Evolutionary conservation across 2,113 vertebrate species (phyloP).

Genomic region (Eulemur macaco): DNA sequence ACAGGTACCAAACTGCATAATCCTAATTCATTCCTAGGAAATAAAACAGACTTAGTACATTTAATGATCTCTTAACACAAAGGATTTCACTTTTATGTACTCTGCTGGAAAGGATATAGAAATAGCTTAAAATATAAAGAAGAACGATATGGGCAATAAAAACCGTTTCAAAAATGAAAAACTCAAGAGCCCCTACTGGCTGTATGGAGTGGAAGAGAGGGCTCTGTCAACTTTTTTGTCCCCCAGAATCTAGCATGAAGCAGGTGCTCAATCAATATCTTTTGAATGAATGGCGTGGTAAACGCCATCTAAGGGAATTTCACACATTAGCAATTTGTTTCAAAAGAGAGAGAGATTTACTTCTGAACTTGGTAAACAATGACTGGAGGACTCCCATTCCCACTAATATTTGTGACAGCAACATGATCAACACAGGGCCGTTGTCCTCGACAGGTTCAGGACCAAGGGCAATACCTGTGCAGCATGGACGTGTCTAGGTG

Average conservation of each 20-base stretch:
- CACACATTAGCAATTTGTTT: not conserved
- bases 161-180: not conserved
- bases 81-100: not conserved
- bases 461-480: not conserved
- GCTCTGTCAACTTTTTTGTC: not conserved
- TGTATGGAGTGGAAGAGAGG: not conserved
- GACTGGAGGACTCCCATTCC: not conserved
- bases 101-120: not conserved
- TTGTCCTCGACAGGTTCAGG: too few relatives aligned
- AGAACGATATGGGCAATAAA: not conserved
- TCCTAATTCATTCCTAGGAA: slow-evolving; percentile 19
- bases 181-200: not conserved
- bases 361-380: not conserved
- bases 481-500: accelerated
- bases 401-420: not conserved
- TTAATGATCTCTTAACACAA: not conserved
- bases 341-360: not conserved
- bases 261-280: not conserved
- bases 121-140: not conserved
- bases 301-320: not conserved
- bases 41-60: not conserved
- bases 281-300: not conserved
- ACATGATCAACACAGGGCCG: accelerated
- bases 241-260: not conserved
- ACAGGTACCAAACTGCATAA: not conserved